Conservation (phyloP, 2,113 vertebrate species). For the Sinocyclocheilus anophthalmus region DNA sequence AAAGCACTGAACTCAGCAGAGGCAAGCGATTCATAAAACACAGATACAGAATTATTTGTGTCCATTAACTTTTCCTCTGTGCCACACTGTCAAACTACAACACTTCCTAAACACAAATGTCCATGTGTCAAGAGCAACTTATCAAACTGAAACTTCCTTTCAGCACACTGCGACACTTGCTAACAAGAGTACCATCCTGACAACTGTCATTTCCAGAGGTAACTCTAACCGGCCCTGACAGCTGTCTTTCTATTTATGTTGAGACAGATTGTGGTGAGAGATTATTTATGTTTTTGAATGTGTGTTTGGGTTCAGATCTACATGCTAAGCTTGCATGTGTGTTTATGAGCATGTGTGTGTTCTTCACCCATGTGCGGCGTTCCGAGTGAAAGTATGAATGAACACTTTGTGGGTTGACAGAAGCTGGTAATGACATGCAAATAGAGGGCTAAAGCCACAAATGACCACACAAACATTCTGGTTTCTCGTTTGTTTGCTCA, state of each 20-base stretch:
- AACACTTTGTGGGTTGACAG: conserved; percentile 65
- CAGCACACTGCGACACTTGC: conserved; percentile 62
- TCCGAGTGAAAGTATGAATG: conserved; percentile 67
- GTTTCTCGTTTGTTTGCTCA: conserved; percentile 63
- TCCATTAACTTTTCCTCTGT: neutral
- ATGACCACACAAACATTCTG: conserved; percentile 74
- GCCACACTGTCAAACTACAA: neutral
- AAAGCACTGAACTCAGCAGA: conserved; percentile 46
- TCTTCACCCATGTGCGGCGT: conserved; percentile 27
- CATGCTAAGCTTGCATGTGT: neutral
- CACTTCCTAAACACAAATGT: neutral
- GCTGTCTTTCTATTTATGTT: conserved; percentile 46
- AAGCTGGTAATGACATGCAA: conserved; percentile 75
- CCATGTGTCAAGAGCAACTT: conserved; percentile 57
- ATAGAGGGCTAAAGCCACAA: conserved; percentile 73
- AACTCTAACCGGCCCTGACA: conserved; percentile 43
- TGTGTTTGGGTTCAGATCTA: conserved; percentile 21
- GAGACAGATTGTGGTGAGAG: neutral
- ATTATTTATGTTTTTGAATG: conserved; percentile 28
- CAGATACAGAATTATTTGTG: conserved; percentile 14
- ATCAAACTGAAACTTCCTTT: conserved; percentile 60
- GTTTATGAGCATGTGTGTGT: conserved; percentile 30
- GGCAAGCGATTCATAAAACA: conserved; percentile 7
- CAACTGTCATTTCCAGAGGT: conserved; percentile 54
- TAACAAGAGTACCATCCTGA: conserved; percentile 66